Percentiles rank a stretch among this genome's conserved stretches.
Evolutionary conservation across 2,797 vertebrate genomes (phyloP).

Genomic region (Ciconia nigra): DNA sequence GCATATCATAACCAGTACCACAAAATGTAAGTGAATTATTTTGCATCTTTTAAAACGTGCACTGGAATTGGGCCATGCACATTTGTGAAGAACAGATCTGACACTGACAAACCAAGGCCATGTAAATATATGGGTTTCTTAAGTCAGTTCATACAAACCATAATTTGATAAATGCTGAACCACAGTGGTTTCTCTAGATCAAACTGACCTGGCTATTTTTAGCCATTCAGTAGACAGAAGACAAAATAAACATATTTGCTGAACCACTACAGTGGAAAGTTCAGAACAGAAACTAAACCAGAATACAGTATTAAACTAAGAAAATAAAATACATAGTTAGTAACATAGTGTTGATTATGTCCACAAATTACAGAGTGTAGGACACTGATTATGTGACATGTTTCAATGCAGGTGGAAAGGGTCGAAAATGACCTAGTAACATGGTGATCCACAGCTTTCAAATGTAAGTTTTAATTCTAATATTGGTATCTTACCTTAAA

Average conservation of each 20-base stretch:
- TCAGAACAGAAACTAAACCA: constrained; percentile 34
- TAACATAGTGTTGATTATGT: constrained; percentile 53
- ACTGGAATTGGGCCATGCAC: not conserved
- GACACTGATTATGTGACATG: constrained; percentile 66
- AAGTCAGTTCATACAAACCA: constrained; percentile 6
- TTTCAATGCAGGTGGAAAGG: constrained; percentile 73
- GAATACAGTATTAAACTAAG: not conserved
- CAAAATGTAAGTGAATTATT: not conserved
- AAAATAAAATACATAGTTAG: constrained; percentile 30
- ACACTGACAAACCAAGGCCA: constrained; percentile 9
- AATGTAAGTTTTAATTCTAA: constrained; percentile 74
- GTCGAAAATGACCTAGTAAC: constrained; percentile 71
- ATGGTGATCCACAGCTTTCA: constrained; percentile 70
- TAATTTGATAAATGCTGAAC: not conserved
- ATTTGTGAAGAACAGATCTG: not conserved
- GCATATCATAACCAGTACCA: not conserved
- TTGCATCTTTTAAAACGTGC: not conserved
- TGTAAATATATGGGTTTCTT: not conserved
- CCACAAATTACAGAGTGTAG: constrained; percentile 55
- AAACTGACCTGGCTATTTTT: constrained; percentile 34
- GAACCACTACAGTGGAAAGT: constrained; percentile 69
- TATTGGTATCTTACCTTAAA: constrained; percentile 59
- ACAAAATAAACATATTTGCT: constrained; percentile 54
- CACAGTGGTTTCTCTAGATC: not conserved
- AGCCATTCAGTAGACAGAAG: not conserved